Percentiles rank a stretch among this genome's conserved stretches.
Evolutionary conservation across 2,113 vertebrate species (phyloP).

Genomic region (Castor canadensis): DNA sequence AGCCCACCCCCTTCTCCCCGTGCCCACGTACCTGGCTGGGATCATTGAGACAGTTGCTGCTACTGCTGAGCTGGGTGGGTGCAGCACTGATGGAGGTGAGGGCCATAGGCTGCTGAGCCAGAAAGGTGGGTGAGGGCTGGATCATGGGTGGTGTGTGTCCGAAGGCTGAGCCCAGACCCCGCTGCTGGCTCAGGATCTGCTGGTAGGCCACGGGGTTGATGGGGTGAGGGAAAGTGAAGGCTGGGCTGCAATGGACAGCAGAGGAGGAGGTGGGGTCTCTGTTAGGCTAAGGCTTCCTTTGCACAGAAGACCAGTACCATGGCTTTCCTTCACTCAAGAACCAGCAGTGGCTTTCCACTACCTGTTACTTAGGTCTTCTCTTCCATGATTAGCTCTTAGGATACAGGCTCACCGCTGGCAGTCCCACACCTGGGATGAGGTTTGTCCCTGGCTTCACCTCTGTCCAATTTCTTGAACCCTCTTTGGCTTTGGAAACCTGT

Average conservation of each 20-base stretch:
- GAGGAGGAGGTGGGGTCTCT: not conserved
- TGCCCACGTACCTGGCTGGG: constrained; percentile 88
- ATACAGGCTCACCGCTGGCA: not conserved
- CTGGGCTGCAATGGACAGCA: constrained; percentile 87
- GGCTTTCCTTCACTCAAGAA: not conserved
- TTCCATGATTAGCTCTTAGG: not conserved
- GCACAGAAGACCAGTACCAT: rapidly evolving
- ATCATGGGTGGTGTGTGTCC: constrained; percentile 95
- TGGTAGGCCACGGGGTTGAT: constrained; percentile 97
- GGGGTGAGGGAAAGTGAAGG: constrained; percentile 95
- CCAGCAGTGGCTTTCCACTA: not conserved
- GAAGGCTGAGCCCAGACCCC: constrained; percentile 92
- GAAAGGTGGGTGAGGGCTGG: constrained; percentile 90
- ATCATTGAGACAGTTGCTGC: constrained; percentile 83
- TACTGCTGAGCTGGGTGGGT: constrained; percentile 82
- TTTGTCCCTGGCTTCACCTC: not conserved
- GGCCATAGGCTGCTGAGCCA: constrained; percentile 90
- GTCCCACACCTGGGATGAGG: not conserved
- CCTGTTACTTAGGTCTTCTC: not conserved
- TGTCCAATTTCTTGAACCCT: not conserved
- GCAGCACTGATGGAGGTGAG: constrained; percentile 85
- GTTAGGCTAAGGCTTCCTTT: not conserved
- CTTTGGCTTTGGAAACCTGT: not conserved
- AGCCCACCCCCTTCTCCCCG: not conserved
- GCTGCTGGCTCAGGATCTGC: constrained; percentile 96